Conservation (phyloP, 1,140 invertebrate genomes). For the Bilobella aurantiaca region DNA sequence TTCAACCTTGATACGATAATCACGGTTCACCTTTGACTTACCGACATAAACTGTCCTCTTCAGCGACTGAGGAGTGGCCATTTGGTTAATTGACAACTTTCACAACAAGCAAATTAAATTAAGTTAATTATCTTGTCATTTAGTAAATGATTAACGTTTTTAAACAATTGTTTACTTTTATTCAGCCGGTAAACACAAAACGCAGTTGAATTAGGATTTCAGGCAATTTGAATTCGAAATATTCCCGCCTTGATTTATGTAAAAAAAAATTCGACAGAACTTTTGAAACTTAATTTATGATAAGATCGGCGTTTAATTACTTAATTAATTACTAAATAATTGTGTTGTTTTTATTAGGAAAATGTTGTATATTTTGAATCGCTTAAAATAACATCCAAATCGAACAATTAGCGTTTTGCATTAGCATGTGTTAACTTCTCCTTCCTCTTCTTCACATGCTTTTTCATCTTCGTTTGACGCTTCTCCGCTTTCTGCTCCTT, state of each 20-base stretch:
- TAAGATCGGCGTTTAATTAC: no score
- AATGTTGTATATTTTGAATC: background rate
- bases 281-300: no score
- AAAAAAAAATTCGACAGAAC: no score
- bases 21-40: constrained; percentile 15
- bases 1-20: background rate
- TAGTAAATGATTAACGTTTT: no score
- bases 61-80: constrained; percentile 30
- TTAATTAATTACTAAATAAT: no score
- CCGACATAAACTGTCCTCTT: constrained; percentile 34
- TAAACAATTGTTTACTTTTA: no score
- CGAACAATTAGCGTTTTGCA: constrained; percentile 29
- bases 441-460: constrained; percentile 87
- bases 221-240: no score
- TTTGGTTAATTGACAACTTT: background rate
- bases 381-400: background rate
- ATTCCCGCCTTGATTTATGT: no score
- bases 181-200: no score
- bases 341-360: no score
- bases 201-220: no score
- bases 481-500: constrained; percentile 84
- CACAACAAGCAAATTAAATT: background rate
- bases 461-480: constrained; percentile 83
- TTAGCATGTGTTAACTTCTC: constrained; percentile 48
- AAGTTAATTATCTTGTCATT: no score